Evolutionary conservation across 2,888 invertebrate species (phyloP).

Genomic region (Corbicula japonica): DNA sequence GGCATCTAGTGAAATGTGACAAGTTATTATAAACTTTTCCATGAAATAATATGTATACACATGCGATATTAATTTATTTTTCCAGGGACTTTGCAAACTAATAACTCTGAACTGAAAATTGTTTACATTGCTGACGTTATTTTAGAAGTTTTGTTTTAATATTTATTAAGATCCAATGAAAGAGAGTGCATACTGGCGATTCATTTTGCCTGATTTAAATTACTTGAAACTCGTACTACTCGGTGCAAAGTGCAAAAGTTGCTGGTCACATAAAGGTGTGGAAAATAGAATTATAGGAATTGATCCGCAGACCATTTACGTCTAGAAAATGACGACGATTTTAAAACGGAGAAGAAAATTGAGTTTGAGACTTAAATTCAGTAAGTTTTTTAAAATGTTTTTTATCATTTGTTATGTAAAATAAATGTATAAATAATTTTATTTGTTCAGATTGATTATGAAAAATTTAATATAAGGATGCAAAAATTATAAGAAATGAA

Average conservation of each 20-base stretch:
- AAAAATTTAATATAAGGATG: too few relatives aligned
- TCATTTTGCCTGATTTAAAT: conserved; percentile 53
- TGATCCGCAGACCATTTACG: conserved; percentile 9
- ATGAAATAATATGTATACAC: too few relatives aligned
- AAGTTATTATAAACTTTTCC: too few relatives aligned
- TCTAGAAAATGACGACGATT: conserved; percentile 39
- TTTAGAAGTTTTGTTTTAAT: conserved; percentile 1
- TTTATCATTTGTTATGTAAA: too few relatives aligned
- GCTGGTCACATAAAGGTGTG: too few relatives aligned
- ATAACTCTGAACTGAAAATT: conserved; percentile 4
- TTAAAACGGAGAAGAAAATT: conserved; percentile 79
- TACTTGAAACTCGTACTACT: conserved; percentile 10
- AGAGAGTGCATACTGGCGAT: conserved; percentile 54
- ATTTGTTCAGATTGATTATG: too few relatives aligned
- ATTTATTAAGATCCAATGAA: conserved; percentile 41
- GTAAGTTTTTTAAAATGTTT: conserved; percentile 64
- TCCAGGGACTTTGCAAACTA: conserved; percentile 17
- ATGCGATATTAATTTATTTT: too few relatives aligned
- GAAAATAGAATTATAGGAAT: conserved; percentile 3
- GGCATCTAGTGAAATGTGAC: too few relatives aligned
- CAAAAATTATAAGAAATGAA: too few relatives aligned
- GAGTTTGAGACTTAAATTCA: conserved; percentile 75
- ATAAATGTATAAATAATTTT: too few relatives aligned
- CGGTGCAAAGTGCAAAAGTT: too few relatives aligned
- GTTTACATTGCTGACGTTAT: conserved; percentile 21